These are phyloP conservation scores for Pteropus alecto DNA, from an alignment of 2,113 vertebrate species.

Conservation along the genomic window DNA sequence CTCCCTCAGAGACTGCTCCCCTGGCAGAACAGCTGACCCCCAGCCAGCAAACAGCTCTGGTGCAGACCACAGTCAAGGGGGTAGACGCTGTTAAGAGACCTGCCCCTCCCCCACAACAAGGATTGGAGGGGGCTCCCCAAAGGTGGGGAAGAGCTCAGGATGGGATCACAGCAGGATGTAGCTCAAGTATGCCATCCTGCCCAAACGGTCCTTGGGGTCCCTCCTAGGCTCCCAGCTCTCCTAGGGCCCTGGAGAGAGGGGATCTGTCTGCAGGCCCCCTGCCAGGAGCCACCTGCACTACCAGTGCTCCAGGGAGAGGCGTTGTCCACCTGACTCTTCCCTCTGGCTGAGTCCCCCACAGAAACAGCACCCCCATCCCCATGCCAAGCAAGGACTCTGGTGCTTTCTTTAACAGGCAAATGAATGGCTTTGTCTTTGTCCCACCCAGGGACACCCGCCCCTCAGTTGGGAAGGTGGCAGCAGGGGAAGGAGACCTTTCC, in stretches of 20 bases:
- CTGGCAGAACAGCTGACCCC: neutral
- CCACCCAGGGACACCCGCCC: slow-evolving; percentile 50
- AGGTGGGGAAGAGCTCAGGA: neutral
- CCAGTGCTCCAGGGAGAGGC: slow-evolving; percentile 13
- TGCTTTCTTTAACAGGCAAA: neutral
- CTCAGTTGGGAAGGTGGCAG: slow-evolving; percentile 33
- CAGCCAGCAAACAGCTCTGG: neutral
- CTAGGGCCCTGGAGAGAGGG: neutral
- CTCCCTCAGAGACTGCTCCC: neutral
- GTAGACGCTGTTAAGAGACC: neutral
- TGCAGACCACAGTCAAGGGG: accelerated
- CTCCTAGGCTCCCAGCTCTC: neutral
- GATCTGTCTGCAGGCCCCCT: neutral
- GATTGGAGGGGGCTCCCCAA: neutral
- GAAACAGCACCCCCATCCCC: neutral
- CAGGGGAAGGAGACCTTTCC: neutral
- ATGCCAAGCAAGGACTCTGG: neutral
- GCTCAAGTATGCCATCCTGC: neutral
- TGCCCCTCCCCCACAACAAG: neutral
- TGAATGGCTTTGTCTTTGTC: slow-evolving; percentile 62
- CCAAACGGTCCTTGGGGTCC: neutral
- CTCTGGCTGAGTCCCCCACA: neutral
- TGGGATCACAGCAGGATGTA: neutral
- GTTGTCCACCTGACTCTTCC: neutral
- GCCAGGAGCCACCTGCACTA: neutral